Evolutionary conservation across 2,888 invertebrate species (phyloP), one percentile per base, ranked within the genome.

Genomic region (Lutraria lutraria): DNA sequence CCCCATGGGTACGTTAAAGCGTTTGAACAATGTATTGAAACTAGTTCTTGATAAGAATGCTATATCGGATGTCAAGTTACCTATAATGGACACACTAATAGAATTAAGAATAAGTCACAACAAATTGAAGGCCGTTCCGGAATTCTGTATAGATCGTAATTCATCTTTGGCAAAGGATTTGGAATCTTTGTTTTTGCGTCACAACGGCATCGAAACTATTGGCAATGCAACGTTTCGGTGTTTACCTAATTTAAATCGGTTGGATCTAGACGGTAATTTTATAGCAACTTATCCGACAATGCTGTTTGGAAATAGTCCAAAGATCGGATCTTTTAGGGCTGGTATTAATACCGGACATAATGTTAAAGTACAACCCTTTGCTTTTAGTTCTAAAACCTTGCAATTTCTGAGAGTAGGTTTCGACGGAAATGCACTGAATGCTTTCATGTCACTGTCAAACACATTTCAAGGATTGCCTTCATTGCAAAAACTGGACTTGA

Each of bases 391-490:
- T 0, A 34, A 60, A 34, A 29, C 82, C 0, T 60, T 60, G 19
- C 29, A 34, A 21, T 29, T 34, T 12, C 60, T 82, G 21, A 60
- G 34, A 63, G 34, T 82, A 34, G 56, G 82, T 21, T 60, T 43
- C 54, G 21, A 82, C 60, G 82, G 60, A 21, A 15, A 29, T 25
- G 82, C 21, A 3, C 13, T 60, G 34, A 10, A 53, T 25, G n/a
- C 19, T 16, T 60, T 34, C 34, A 82, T 12, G 21, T 82, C 82
- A 4, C 10, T 82, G 3, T 21, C 82, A 0, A 63, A 82, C 3
- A 82, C 82, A 21, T 82, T 82, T 34, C 54, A 82, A 82, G 56
- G 34, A 60, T 8, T 82, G 21, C 82, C 82, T 21, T 63, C n/a
- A 19, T 29, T 82, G 16, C 13, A 13, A 15, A n/a, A 16, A 8